phyloP scores from a whole-genome alignment of 92 coral and sea anemone species.

The Nematostella vectensis region DNA sequence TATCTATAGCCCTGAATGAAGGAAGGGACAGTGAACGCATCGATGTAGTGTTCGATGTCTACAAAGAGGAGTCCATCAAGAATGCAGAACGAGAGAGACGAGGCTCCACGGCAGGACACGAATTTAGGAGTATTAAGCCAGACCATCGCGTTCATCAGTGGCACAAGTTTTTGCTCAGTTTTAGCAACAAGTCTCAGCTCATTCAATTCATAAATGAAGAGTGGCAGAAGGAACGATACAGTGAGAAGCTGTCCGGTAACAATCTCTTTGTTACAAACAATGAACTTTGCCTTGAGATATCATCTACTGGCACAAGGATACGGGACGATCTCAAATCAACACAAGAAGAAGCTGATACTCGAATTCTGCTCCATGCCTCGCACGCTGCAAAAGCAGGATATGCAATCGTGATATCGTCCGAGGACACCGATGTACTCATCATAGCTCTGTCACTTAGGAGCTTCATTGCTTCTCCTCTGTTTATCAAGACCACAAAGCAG shows the following conservation, averaged over 20 bases:
- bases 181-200: constrained; percentile 26
- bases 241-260: constrained; percentile 22
- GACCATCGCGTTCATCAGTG: constrained; percentile 28
- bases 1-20: constrained; percentile 17
- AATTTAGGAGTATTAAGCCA: constrained; percentile 27
- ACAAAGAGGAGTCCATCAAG: constrained; percentile 34
- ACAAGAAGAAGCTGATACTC: constrained; percentile 50
- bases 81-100: constrained; percentile 33
- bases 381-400: constrained; percentile 36
- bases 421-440: constrained; percentile 49
- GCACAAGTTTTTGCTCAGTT: constrained; percentile 27
- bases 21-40: constrained; percentile 10
- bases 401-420: constrained; percentile 31
- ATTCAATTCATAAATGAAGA: constrained; percentile 10
- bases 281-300: constrained; percentile 21
- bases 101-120: constrained; percentile 22
- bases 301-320: constrained; percentile 11
- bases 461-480: constrained; percentile 23
- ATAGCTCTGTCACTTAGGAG: constrained; percentile 23
- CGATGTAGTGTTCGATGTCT: constrained; percentile 44
- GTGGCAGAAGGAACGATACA: constrained; percentile 29
- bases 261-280: constrained; percentile 31
- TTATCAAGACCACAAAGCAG: constrained; percentile 38
- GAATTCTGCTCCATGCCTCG: constrained; percentile 30
- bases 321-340: constrained; percentile 31